Base-by-base conservation (phyloP, 2,888 invertebrate genomes). In the Nasonovia ribisnigri region DNA sequence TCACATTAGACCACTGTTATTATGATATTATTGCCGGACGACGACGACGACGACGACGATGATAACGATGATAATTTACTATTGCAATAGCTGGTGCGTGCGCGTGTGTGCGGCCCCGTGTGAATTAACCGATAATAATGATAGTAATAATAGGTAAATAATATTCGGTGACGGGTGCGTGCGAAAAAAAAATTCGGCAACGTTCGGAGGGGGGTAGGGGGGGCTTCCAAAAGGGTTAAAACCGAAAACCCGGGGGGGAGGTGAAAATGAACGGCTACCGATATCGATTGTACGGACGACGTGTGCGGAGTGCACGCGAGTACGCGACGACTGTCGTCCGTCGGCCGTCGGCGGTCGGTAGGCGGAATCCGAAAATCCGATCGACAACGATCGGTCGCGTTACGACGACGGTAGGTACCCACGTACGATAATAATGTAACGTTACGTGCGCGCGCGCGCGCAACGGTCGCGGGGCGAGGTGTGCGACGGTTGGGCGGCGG, bases 331-430 rank as follows among this genome's bases (percentile, higher is more conserved):
- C 77, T 77, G 77, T 77, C 77, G 77, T 60, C 60, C 8, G 29
- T 26, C 57, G n/a, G n/a, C 67, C 67, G 67, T 67, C 67, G 77
- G 77, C 36, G 77, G 77, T 36, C 77, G 77, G 77, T 20, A 36
- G 77, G 77, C 77, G 77, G 77, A 36, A 77, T 77, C 77, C 77
- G 36, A 77, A 77, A 77, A 77, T 77, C 77, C 77, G 77, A 36
- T 77, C 77, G 36, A 77, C 77, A 77, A 77, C 77, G 77, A 77
- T 36, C 77, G 77, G 36, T 36, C 20, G 77, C 29, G 77, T 36
- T 36, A 36, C 77, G 77, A 10, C 77, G 36, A 36, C 77, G 36
- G 77, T 36, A 77, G 60, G 29, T 77, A 77, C 77, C 77, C 77
- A 77, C 77, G 77, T 77, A 77, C 77, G 2, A 77, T 77, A 36